These are phyloP conservation scores for Apotomis capreana DNA, from an alignment of 2,888 invertebrate species.

Conservation along the genomic window DNA sequence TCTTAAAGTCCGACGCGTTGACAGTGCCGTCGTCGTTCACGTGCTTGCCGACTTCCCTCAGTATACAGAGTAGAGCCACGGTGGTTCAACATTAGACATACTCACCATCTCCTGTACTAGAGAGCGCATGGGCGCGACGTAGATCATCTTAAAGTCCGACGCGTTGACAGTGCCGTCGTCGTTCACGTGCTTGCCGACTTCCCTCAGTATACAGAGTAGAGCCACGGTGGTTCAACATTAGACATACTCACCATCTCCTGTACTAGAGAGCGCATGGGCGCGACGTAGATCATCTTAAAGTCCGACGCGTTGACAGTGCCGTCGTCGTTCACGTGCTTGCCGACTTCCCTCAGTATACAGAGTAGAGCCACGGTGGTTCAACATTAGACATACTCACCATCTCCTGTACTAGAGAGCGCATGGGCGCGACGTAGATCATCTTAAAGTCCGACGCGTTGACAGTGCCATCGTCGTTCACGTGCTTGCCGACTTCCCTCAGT, in stretches of 20 bases:
- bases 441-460: constrained; percentile 99
- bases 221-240: constrained; percentile 93
- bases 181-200: constrained; percentile 99
- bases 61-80: constrained; percentile 96
- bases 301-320: constrained; percentile 98
- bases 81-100: constrained; percentile 86
- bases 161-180: constrained; percentile 97
- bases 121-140: constrained; percentile 99
- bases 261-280: constrained; percentile 99
- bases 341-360: constrained; percentile 97
- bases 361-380: constrained; percentile 97
- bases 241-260: constrained; percentile 94
- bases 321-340: constrained; percentile 98
- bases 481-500: constrained; percentile 98
- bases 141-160: constrained; percentile 99
- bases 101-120: constrained; percentile 98
- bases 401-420: constrained; percentile 99
- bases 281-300: constrained; percentile 99
- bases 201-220: constrained; percentile 95
- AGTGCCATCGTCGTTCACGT: constrained; percentile 97
- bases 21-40: constrained; percentile 98
- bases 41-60: constrained; percentile 99
- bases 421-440: constrained; percentile 99
- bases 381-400: constrained; percentile 86
- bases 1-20: constrained; percentile 98